Percentiles rank a stretch among this genome's conserved stretches.
Evolutionary conservation across 2,797 vertebrate species (phyloP).

Genomic region (Coranthus polyacanthus): DNA sequence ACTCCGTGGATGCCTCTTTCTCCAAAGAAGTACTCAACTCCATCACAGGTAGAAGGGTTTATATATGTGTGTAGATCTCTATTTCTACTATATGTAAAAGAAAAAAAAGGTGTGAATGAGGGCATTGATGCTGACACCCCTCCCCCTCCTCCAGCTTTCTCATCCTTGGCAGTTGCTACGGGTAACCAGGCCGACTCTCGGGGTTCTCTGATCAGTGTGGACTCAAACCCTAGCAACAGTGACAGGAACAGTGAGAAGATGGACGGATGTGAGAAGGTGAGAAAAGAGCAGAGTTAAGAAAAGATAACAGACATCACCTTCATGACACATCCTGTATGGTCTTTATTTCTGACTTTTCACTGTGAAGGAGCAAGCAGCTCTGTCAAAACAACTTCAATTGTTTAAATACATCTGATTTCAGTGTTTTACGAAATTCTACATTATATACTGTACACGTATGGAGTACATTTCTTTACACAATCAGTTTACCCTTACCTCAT

Average conservation of each 20-base stretch:
- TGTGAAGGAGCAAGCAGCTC: background rate
- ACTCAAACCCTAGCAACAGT: slow-evolving; percentile 96
- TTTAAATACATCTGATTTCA: background rate
- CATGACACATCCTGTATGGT: background rate
- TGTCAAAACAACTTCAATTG: background rate
- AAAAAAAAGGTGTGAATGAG: slow-evolving; percentile 44
- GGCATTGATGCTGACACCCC: slow-evolving; percentile 32
- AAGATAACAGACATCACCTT: background rate
- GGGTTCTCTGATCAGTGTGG: slow-evolving; percentile 96
- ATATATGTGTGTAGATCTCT: background rate
- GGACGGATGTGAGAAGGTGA: slow-evolving; percentile 96
- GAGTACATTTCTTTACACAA: too few species aligned
- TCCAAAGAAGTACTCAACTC: slow-evolving; percentile 99
- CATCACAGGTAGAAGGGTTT: slow-evolving; percentile 90
- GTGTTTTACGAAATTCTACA: background rate
- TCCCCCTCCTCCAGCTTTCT: slow-evolving; percentile 90
- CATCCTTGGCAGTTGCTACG: slow-evolving; percentile 95
- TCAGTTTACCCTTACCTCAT: too few species aligned
- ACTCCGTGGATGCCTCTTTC: slow-evolving; percentile 96
- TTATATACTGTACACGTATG: too few species aligned
- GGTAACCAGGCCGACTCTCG: slow-evolving; percentile 96
- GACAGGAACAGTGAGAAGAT: slow-evolving; percentile 96
- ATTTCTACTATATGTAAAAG: slow-evolving; percentile 14
- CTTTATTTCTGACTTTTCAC: background rate
- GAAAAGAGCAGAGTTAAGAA: background rate